These are phyloP conservation scores for Thunnus albacares DNA, from an alignment of 2,797 vertebrate species.

Conservation along the genomic window DNA sequence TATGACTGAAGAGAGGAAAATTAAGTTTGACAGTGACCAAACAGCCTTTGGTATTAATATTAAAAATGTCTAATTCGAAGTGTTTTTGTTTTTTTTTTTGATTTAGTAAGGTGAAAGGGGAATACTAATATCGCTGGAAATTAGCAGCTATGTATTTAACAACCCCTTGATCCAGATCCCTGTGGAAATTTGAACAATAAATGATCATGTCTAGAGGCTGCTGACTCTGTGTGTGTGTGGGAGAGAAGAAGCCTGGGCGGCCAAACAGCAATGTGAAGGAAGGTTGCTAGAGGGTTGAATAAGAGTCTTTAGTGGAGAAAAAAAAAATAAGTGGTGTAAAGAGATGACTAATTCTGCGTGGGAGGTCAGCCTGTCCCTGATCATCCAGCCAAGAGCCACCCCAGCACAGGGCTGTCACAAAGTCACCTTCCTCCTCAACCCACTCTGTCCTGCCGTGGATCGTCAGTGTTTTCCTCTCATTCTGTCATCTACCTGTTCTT, in stretches of 20 bases:
- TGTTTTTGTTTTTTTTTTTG: background rate
- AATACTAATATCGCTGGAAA: background rate
- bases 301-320: constrained; percentile 72
- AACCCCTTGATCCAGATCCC: constrained; percentile 45
- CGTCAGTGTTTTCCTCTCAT: constrained; percentile 11
- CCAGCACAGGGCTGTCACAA: constrained; percentile 69
- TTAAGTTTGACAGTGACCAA: constrained; percentile 1
- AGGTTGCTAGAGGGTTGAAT: constrained; percentile 77
- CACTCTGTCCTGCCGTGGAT: constrained; percentile 49
- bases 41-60: constrained; percentile 11
- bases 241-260: constrained; percentile 60
- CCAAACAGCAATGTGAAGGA: constrained; percentile 62
- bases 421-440: constrained; percentile 61
- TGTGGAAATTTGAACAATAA: constrained; percentile 60
- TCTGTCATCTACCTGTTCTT: background rate
- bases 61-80: constrained; percentile 15
- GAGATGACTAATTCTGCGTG: constrained; percentile 87
- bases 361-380: constrained; percentile 85
- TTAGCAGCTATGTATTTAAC: constrained; percentile 39
- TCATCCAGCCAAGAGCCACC: constrained; percentile 80
- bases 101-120: background rate
- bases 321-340: constrained; percentile 77
- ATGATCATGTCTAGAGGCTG: constrained; percentile 54
- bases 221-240: constrained; percentile 33
- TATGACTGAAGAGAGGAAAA: background rate